phyloP scores from a whole-genome alignment of 2,113 vertebrate genomes.

The Oplegnathus fasciatus region DNA sequence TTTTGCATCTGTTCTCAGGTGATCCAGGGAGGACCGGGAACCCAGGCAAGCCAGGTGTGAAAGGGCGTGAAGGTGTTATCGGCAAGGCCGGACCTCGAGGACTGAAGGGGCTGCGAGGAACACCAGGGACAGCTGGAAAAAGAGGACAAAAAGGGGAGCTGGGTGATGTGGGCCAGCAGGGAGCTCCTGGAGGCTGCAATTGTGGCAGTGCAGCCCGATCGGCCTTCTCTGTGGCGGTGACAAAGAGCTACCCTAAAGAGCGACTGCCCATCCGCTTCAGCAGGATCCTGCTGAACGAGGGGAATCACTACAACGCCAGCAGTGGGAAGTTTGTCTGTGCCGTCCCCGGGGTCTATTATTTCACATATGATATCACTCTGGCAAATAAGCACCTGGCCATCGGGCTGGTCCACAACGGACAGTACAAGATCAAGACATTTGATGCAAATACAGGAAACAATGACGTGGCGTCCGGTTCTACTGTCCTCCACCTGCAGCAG shows the following conservation, averaged over 20 bases:
- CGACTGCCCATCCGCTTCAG: constrained; percentile 95
- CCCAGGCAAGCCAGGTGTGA: constrained; percentile 89
- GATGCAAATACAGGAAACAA: constrained; percentile 97
- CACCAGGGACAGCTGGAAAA: constrained; percentile 84
- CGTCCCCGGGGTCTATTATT: constrained; percentile 95
- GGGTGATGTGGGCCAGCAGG: constrained; percentile 86
- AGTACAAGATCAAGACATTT: constrained; percentile 96
- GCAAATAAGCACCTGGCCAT: constrained; percentile 98
- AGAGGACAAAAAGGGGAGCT: constrained; percentile 88
- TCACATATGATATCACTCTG: constrained; percentile 96
- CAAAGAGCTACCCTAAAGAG: constrained; percentile 94
- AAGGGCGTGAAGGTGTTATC: constrained; percentile 90
- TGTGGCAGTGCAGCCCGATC: constrained; percentile 88
- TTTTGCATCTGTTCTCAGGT: constrained; percentile 67
- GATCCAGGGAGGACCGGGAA: constrained; percentile 88
- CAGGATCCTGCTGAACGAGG: constrained; percentile 95
- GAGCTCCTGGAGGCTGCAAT: constrained; percentile 90
- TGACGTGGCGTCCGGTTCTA: constrained; percentile 95
- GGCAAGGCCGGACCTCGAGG: constrained; percentile 93
- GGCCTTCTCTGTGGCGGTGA: constrained; percentile 95
- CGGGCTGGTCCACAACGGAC: constrained; percentile 95
- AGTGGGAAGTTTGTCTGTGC: constrained; percentile 94
- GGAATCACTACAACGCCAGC: constrained; percentile 91
- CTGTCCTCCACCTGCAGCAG: constrained; percentile 89
- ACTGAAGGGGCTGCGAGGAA: constrained; percentile 88